Evolutionary conservation across 92 coral and sea anemone genomes (phyloP).

Genomic region (Zoanthus sansibaricus): DNA sequence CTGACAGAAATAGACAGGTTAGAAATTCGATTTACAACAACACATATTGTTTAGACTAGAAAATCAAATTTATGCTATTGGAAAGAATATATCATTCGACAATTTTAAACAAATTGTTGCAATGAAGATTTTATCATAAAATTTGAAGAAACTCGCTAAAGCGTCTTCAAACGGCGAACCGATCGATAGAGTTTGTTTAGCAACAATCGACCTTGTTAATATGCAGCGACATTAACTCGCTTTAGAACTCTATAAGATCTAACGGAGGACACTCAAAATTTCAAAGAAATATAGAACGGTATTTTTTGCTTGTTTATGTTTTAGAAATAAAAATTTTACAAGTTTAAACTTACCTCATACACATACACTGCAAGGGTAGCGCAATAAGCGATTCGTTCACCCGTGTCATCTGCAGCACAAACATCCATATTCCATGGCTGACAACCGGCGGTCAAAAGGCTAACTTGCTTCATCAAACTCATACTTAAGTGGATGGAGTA

Average conservation of each 20-base stretch:
- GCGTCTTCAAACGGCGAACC: not conserved
- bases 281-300: not conserved
- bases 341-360: constrained; percentile 76
- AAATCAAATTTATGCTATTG: not conserved
- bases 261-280: not conserved
- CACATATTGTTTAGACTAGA: not conserved
- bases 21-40: not conserved
- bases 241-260: not conserved
- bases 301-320: not conserved
- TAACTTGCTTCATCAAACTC: constrained; percentile 93
- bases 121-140: no score
- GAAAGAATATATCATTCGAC: no score
- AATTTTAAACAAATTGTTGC: no score
- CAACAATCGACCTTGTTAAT: not conserved
- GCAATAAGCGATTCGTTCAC: constrained; percentile 94
- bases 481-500: constrained; percentile 44
- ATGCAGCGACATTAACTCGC: not conserved
- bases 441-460: constrained; percentile 97
- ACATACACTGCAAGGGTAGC: constrained; percentile 96
- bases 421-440: constrained; percentile 99
- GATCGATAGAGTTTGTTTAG: not conserved
- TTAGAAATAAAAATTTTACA: not conserved
- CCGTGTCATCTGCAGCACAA: constrained; percentile 84
- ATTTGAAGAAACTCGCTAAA: not conserved
- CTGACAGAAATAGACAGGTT: no score